Evolutionary conservation across 2,113 vertebrate species (phyloP).

Genomic region (Tupaia chinensis): DNA sequence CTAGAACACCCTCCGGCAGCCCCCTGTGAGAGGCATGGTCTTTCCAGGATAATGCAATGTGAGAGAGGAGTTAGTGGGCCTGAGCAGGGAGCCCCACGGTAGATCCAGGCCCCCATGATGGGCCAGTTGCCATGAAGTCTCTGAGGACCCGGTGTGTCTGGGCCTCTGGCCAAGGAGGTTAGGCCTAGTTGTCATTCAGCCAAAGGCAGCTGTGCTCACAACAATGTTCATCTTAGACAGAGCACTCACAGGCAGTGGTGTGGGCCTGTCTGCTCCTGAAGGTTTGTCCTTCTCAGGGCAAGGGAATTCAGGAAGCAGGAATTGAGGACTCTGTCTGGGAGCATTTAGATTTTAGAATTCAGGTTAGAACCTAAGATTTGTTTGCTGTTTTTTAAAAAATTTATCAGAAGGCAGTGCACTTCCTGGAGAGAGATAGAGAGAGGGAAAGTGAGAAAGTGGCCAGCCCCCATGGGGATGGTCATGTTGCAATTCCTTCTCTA

Average conservation of each 20-base stretch:
- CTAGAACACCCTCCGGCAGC: neutral
- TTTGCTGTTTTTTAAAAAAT: neutral
- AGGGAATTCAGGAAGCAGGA: neutral
- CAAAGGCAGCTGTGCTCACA: neutral
- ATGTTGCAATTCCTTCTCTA: no score
- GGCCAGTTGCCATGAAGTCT: neutral
- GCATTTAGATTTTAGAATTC: conserved; percentile 7
- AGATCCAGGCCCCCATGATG: fast-evolving
- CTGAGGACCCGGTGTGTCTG: neutral
- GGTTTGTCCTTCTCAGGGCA: neutral
- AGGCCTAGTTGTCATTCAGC: neutral
- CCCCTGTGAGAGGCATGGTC: neutral
- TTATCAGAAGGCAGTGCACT: no score
- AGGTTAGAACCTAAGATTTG: conserved; percentile 17
- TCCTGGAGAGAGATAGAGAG: no score
- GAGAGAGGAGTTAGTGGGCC: neutral
- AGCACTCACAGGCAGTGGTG: neutral
- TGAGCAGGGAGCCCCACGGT: neutral
- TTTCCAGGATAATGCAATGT: neutral
- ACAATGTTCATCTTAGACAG: neutral
- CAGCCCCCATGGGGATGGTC: no score
- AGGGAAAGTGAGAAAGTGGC: no score
- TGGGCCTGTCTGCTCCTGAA: neutral
- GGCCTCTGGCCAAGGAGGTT: neutral
- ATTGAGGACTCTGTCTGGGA: neutral